phyloP scores from a whole-genome alignment of 2,888 invertebrate genomes.

The Mythimna impura region DNA sequence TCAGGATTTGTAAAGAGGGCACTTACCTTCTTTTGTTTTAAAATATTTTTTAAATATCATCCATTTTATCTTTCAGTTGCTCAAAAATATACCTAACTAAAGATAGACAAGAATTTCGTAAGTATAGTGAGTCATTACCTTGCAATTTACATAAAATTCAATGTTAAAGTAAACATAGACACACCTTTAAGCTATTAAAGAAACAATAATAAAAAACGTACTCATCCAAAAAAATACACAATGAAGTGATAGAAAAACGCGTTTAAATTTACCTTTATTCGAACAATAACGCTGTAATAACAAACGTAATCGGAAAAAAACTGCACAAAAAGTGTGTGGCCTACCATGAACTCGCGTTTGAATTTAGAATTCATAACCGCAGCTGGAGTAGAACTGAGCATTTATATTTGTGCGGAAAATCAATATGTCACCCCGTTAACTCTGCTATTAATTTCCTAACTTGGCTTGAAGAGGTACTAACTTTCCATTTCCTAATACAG shows the following conservation, averaged over 20 bases:
- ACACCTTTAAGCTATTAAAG: background rate
- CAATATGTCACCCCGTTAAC: constrained; percentile 50
- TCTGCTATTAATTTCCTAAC: constrained; percentile 34
- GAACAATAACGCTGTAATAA: constrained; percentile 29
- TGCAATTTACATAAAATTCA: background rate
- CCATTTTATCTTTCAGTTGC: background rate
- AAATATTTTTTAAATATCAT: background rate
- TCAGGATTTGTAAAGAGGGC: background rate
- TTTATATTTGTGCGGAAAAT: constrained; percentile 48
- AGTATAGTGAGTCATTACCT: no score
- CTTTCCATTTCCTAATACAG: constrained; percentile 17
- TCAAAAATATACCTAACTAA: background rate
- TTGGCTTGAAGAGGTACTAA: constrained; percentile 20
- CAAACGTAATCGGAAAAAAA: constrained; percentile 26
- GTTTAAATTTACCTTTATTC: constrained; percentile 3
- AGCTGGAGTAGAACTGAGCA: constrained; percentile 6
- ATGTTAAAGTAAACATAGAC: background rate
- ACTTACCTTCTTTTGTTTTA: background rate
- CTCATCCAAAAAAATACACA: constrained; percentile 14
- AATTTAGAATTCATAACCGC: constrained; percentile 29
- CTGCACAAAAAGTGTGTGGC: constrained; percentile 20
- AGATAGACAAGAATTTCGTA: no score
- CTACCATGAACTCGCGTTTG: background rate
- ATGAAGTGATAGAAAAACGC: constrained; percentile 29
- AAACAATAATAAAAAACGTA: constrained; percentile 5